Conservation (phyloP, 2,797 vertebrate genomes). For the Monodelphis domestica region DNA sequence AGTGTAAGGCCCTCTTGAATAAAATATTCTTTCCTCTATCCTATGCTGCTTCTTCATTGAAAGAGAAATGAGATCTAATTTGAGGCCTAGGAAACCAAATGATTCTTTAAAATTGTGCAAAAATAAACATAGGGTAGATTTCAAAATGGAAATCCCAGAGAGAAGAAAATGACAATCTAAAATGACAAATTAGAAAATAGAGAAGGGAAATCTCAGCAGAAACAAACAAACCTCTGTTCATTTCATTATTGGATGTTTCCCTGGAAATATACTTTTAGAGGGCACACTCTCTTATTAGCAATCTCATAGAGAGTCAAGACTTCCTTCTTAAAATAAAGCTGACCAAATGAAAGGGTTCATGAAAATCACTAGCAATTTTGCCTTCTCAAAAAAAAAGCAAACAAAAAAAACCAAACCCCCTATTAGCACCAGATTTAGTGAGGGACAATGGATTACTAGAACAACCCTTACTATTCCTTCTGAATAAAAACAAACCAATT, state of each 20-base stretch:
- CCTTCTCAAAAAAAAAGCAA: not conserved
- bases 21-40: not conserved
- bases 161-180: not conserved
- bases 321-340: not conserved
- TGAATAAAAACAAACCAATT: constrained; percentile 26
- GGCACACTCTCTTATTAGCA: not conserved
- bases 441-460: not conserved
- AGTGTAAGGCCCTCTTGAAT: not conserved
- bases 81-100: not conserved
- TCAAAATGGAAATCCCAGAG: not conserved
- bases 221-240: not conserved
- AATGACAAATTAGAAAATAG: constrained; percentile 13
- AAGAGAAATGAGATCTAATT: not conserved
- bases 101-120: not conserved
- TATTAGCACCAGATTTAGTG: not conserved
- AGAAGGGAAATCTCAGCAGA: not conserved
- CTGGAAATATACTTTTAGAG: not conserved
- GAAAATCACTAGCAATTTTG: not conserved
- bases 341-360: not conserved
- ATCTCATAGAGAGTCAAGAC: not conserved
- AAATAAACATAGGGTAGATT: not conserved
- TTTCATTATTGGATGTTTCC: not conserved
- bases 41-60: not conserved
- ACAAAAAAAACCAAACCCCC: not conserved
- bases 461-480: not conserved